Evolutionary conservation across 2,888 invertebrate genomes (phyloP).

Genomic region (Cataglyphis livida): DNA sequence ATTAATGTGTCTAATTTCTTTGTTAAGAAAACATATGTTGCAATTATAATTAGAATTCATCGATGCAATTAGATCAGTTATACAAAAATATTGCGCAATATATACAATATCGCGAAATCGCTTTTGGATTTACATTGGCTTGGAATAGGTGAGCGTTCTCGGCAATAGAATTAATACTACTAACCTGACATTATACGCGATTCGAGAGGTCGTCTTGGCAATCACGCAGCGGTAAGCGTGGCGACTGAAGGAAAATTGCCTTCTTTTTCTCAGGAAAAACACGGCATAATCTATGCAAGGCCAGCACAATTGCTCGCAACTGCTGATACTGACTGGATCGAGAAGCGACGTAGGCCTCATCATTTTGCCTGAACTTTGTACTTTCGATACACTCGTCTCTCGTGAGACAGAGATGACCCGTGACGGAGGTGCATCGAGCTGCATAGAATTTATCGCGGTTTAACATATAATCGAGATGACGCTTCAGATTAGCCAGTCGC

Average conservation of each 20-base stretch:
- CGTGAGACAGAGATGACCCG: conserved; percentile 56
- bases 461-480: conserved; percentile 51
- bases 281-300: background rate
- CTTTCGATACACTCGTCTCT: conserved; percentile 9
- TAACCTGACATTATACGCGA: conserved; percentile 29
- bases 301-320: conserved; percentile 6
- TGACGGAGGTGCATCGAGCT: background rate
- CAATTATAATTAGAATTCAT: background rate
- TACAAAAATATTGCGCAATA: background rate
- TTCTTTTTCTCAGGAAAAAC: conserved; percentile 10
- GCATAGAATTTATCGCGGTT: conserved; percentile 28
- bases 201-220: background rate
- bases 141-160: background rate
- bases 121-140: background rate
- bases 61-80: background rate
- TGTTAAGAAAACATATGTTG: background rate
- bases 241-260: background rate
- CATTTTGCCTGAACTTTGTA: conserved; percentile 48
- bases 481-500: conserved; percentile 2
- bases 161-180: background rate
- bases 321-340: conserved; percentile 35
- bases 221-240: background rate
- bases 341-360: conserved; percentile 18
- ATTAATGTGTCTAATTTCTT: background rate
- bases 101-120: background rate